phyloP scores from a whole-genome alignment of 2,888 invertebrate species.

The Yponomeuta sedellus region DNA sequence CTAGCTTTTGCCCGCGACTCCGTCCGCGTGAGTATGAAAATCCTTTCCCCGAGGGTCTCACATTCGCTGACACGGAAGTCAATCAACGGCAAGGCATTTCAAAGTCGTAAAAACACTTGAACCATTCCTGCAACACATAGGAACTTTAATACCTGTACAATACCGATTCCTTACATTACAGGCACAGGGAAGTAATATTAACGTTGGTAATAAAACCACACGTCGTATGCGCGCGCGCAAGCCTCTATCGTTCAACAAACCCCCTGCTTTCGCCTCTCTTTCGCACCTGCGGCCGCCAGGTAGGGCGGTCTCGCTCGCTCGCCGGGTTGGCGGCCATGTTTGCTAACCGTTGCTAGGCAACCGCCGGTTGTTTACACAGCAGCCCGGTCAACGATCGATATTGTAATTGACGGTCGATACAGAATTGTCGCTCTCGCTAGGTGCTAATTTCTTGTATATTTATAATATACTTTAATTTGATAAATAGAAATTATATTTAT shows the following conservation, averaged over 20 bases:
- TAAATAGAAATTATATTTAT: no score
- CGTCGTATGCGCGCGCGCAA: conserved; percentile 34
- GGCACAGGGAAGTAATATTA: conserved; percentile 51
- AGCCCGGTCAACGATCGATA: conserved; percentile 35
- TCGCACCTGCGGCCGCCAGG: conserved; percentile 13
- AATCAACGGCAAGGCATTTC: no score
- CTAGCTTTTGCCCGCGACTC: no score
- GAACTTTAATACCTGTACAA: neutral
- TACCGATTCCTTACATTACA: conserved; percentile 26
- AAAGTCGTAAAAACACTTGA: no score
- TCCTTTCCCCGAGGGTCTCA: no score
- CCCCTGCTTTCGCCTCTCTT: conserved; percentile 19
- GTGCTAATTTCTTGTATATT: no score
- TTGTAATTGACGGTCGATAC: conserved; percentile 22
- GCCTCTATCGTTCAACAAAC: conserved; percentile 56
- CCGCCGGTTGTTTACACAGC: conserved; percentile 36
- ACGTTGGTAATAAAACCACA: conserved; percentile 45
- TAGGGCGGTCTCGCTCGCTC: conserved; percentile 20
- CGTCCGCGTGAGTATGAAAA: no score
- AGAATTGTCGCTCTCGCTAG: neutral
- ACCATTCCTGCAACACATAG: no score
- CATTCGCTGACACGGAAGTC: no score
- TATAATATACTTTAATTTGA: no score
- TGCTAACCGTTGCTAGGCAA: conserved; percentile 32
- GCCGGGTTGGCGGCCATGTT: conserved; percentile 23